Conservation (phyloP, 1,140 invertebrate genomes). For the Drosophila sturtevanti region DNA sequence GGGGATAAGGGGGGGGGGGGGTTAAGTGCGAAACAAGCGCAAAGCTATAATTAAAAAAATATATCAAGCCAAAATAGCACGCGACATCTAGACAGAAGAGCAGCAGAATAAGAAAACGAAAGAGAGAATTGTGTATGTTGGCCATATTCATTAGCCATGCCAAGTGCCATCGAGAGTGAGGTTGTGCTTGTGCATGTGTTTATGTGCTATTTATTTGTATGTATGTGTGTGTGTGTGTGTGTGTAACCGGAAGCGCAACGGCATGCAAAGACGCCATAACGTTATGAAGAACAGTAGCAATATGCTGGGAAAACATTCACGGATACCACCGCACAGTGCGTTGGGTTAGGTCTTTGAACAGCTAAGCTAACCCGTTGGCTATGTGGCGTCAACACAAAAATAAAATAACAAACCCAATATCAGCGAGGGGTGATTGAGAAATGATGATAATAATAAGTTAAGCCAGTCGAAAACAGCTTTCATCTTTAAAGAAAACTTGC, state of each 20-base stretch:
- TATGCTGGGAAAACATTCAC: slow-evolving; percentile 28
- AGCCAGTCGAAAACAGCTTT: too few relatives aligned
- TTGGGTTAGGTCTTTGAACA: slow-evolving; percentile 38
- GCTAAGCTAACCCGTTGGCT: slow-evolving; percentile 52
- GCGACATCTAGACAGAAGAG: slow-evolving; percentile 50
- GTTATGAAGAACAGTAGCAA: slow-evolving; percentile 40
- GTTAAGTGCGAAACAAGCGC: slow-evolving; percentile 31
- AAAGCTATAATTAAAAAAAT: slow-evolving; percentile 47
- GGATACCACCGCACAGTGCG: slow-evolving; percentile 32
- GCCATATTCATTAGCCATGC: slow-evolving; percentile 40
- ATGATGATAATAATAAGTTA: neutral
- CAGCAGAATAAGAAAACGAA: neutral
- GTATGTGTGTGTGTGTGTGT: neutral
- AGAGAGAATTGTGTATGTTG: slow-evolving; percentile 15
- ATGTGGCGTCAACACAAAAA: slow-evolving; percentile 48
- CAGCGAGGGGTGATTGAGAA: slow-evolving; percentile 31
- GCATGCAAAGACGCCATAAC: slow-evolving; percentile 76
- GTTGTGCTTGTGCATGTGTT: slow-evolving; percentile 3
- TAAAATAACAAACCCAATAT: neutral
- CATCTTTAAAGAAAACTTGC: too few relatives aligned
- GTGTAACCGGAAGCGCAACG: slow-evolving; percentile 61
- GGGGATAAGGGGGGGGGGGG: neutral
- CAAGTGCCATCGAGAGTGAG: slow-evolving; percentile 28
- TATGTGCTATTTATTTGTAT: too few relatives aligned
- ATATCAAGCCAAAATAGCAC: slow-evolving; percentile 42